A percentile compares a stretch with the other conserved stretches of the same genome.
These are phyloP conservation scores for Mesorhabditis sp. DNA, from an alignment of 2,888 invertebrate genomes.

Conservation along the genomic window DNA sequence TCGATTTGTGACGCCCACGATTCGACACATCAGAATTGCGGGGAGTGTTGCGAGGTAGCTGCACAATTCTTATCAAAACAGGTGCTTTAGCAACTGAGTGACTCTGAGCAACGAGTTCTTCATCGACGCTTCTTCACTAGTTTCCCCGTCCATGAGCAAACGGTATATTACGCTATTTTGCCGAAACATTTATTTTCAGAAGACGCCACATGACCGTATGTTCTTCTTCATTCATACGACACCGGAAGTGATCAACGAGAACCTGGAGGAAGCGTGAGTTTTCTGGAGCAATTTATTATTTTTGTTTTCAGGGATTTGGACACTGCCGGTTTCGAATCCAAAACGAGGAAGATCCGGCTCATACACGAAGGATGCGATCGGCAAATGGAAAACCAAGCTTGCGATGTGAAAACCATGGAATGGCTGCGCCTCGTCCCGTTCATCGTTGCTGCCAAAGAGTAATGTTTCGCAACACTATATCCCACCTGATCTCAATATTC, in stretches of 20 bases:
- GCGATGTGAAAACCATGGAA: neutral
- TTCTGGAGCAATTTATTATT: neutral
- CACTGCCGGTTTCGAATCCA: constrained; percentile 12
- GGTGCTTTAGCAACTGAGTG: constrained; percentile 15
- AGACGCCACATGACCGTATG: neutral
- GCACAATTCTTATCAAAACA: neutral
- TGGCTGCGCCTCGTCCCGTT: constrained; percentile 25
- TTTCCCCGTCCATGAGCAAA: neutral
- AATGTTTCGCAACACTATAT: neutral
- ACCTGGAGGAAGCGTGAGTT: constrained; percentile 4
- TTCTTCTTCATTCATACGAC: constrained; percentile 2
- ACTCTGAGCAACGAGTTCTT: constrained; percentile 19
- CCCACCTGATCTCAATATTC: too few relatives aligned
- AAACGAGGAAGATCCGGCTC: constrained; percentile 14
- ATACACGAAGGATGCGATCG: constrained; percentile 21
- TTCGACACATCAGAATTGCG: constrained; percentile 18
- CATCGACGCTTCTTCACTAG: constrained; percentile 21
- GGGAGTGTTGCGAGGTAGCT: constrained; percentile 20
- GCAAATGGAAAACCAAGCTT: constrained; percentile 14
- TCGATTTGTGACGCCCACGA: constrained; percentile 21
- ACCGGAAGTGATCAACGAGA: constrained; percentile 4
- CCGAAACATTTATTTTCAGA: neutral
- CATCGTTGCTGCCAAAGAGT: constrained; percentile 19
- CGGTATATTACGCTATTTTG: neutral
- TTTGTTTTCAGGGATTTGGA: constrained; percentile 16